Percentiles rank a stretch among this genome's conserved stretches.
Evolutionary conservation across 2,888 invertebrate species (phyloP).

Genomic region (Drosophila imparisetae): DNA sequence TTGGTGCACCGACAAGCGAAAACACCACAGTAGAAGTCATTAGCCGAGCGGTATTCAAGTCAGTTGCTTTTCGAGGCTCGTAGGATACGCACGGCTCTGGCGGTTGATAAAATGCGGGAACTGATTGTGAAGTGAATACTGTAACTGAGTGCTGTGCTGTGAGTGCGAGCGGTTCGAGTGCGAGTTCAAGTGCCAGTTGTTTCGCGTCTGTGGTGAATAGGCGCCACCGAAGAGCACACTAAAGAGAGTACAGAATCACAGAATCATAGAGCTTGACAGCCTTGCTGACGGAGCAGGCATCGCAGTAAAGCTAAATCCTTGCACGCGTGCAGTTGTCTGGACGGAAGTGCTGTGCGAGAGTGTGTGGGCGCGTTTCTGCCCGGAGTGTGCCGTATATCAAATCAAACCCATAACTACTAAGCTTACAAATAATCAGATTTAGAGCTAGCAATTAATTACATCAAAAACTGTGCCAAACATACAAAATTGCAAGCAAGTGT

Average conservation of each 20-base stretch:
- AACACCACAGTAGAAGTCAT: constrained; percentile 39
- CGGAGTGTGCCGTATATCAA: constrained; percentile 50
- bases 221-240: constrained; percentile 37
- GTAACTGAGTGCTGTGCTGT: constrained; percentile 52
- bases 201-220: constrained; percentile 65
- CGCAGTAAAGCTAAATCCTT: constrained; percentile 69
- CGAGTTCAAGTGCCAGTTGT: constrained; percentile 46
- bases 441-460: constrained; percentile 8
- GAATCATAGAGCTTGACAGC: constrained; percentile 40
- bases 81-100: constrained; percentile 82
- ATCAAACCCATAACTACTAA: constrained; percentile 31
- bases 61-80: constrained; percentile 84
- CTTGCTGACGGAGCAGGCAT: constrained; percentile 20
- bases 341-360: constrained; percentile 50
- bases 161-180: constrained; percentile 51
- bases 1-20: constrained; percentile 52
- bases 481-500: constrained; percentile 18
- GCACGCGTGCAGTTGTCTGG: constrained; percentile 69
- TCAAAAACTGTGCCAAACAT: constrained; percentile 63
- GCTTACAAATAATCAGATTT: constrained; percentile 24
- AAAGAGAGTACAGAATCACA: constrained; percentile 56
- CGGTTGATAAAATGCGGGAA: constrained; percentile 60
- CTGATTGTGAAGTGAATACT: constrained; percentile 38
- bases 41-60: constrained; percentile 39
- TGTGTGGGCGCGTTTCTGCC: constrained; percentile 26